These are phyloP conservation scores for Euwallacea similis DNA, from an alignment of 1,140 invertebrate species.

Conservation along the genomic window DNA sequence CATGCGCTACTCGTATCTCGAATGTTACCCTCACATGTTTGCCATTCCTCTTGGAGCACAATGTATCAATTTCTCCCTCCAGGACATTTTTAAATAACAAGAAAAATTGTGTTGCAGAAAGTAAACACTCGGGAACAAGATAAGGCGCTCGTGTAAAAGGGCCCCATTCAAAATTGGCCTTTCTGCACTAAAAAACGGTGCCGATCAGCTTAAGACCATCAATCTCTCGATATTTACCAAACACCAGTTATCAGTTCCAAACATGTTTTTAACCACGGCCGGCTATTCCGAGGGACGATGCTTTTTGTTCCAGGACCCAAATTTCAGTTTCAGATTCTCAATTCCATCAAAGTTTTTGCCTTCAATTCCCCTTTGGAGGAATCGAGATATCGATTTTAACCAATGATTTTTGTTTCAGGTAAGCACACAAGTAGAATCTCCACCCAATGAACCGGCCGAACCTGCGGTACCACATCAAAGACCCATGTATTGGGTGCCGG, in stretches of 20 bases:
- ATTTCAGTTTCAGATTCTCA: background rate
- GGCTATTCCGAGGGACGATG: background rate
- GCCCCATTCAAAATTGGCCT: conserved; percentile 20
- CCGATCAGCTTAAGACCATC: conserved; percentile 19
- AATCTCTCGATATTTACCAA: conserved; percentile 31
- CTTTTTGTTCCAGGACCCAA: background rate
- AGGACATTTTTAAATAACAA: conserved; percentile 1
- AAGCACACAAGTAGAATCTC: conserved; percentile 14
- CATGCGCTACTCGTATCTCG: background rate
- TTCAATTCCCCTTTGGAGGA: too few species aligned
- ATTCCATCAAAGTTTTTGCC: too few species aligned
- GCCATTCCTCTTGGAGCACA: background rate
- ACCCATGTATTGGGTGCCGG: conserved; percentile 33
- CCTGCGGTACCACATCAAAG: background rate
- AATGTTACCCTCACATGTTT: background rate
- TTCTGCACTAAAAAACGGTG: conserved; percentile 16
- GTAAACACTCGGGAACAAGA: conserved; percentile 28
- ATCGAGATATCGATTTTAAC: too few species aligned
- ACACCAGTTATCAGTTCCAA: conserved; percentile 35
- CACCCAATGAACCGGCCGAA: background rate
- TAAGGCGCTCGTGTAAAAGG: conserved; percentile 19
- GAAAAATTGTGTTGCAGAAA: conserved; percentile 9
- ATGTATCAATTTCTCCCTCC: background rate
- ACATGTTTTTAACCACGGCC: conserved; percentile 26
- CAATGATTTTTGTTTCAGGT: conserved; percentile 32